Evolutionary conservation across 2,888 invertebrate species (phyloP), one percentile per base, ranked within the genome.

Genomic region (Polydrusus cervinus): DNA sequence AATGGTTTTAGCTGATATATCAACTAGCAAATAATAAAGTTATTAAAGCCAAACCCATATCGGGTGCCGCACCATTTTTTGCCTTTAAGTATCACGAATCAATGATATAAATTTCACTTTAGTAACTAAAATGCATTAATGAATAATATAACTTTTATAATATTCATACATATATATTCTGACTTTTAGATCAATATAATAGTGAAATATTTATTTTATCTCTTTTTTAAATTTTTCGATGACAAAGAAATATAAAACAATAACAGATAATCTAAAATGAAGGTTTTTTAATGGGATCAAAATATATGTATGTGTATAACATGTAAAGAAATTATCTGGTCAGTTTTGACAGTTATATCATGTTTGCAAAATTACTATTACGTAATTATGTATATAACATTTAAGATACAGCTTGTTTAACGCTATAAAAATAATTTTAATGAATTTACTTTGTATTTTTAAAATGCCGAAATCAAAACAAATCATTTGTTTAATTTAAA

Each of bases 31-130:
- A 67, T 67, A 67, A 67, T 67, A 57, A 47, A 25, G 51, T 55
- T 55, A 40, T 67, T 55, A 55, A 55, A 47, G 30, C 67, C 67
- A n/a, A 67, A 57, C 67, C 67, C 67, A 67, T 43, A 25, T 43
- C 13, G 43, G 57, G 67, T 55, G 67, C 67, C 20, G 67, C 67
- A 38, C 8, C 1, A 40, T 40, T 67, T 67, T 67, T 53, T 67
- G 38, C 43, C 20, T 38, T 55, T 55, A 43, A 10, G 49, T 30
- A 3, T 1, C 10, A 43, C 20, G 49, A 49, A 3, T 1, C 10
- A 49, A 16, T 16, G 49, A 64, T 7, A 57, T 57, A 57, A 57
- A 47, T 30, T 47, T 30, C 8, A 64, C 47, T 49, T 64, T n/a
- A 40, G 9, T 1, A 2, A 45, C 18, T 47, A 43, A n/a, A 45